These are phyloP conservation scores for Peromyscus aztecus DNA, from an alignment of 2,797 vertebrate species.

Conservation along the genomic window DNA sequence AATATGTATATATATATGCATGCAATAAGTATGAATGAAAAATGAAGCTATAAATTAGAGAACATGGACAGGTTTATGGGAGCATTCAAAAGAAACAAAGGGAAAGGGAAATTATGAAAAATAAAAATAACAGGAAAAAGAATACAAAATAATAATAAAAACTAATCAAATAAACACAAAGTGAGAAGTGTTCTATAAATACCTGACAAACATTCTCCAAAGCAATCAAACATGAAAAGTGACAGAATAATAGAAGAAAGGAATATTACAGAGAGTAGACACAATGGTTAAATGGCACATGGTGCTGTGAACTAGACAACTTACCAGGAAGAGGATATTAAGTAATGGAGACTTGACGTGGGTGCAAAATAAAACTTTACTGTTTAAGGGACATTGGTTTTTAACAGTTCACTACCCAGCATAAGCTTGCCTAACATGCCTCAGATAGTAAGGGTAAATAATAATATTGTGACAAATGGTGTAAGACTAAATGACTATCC, in stretches of 20 bases:
- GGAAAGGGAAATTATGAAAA: background rate
- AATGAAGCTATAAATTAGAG: background rate
- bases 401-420: background rate
- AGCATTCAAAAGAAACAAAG: background rate
- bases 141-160: background rate
- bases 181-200: background rate
- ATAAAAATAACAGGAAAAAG: background rate
- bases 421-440: background rate
- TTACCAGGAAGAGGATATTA: background rate
- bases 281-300: background rate
- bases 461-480: background rate
- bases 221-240: background rate
- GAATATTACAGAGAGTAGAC: background rate
- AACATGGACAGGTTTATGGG: background rate
- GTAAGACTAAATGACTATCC: background rate
- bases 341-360: background rate
- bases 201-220: background rate
- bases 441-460: background rate
- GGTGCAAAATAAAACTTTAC: background rate
- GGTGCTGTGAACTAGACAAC: background rate
- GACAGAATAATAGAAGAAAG: background rate
- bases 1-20: background rate
- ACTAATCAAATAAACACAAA: background rate
- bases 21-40: background rate
- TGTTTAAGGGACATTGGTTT: background rate